Conservation (phyloP, 2,797 vertebrate species). For the Neosilurus mollespiculum region DNA sequence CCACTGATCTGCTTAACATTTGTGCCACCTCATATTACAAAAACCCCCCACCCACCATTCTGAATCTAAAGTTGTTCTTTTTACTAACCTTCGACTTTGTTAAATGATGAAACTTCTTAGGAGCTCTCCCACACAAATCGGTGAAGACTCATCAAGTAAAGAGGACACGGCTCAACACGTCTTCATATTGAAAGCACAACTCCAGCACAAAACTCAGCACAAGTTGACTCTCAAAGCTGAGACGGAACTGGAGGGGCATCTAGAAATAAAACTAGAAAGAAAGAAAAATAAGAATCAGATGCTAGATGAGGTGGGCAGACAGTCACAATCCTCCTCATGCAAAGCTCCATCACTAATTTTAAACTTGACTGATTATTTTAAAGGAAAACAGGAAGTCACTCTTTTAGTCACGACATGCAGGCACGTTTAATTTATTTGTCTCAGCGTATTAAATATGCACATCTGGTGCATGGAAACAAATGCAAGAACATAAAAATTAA, state of each 20-base stretch:
- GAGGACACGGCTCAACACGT: conserved; percentile 15
- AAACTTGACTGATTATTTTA: conserved; percentile 12
- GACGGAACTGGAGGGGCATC: conserved; percentile 19
- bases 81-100: conserved; percentile 9
- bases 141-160: conserved; percentile 22
- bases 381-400: neutral
- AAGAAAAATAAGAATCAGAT: conserved; percentile 1
- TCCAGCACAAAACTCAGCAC: conserved; percentile 7
- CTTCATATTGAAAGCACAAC: conserved; percentile 28
- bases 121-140: conserved; percentile 21
- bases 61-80: conserved; percentile 2
- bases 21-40: neutral
- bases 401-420: neutral
- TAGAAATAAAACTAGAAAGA: neutral
- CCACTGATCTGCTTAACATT: neutral
- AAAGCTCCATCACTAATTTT: conserved; percentile 31
- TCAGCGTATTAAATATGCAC: neutral
- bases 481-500: neutral
- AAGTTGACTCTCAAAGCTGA: conserved; percentile 30
- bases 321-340: conserved; percentile 1
- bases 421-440: conserved; percentile 8
- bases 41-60: neutral
- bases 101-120: conserved; percentile 24
- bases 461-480: neutral
- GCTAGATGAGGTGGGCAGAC: conserved; percentile 14